Conservation (phyloP, 2,888 invertebrate genomes). For the Aproaerema taeniolella region DNA sequence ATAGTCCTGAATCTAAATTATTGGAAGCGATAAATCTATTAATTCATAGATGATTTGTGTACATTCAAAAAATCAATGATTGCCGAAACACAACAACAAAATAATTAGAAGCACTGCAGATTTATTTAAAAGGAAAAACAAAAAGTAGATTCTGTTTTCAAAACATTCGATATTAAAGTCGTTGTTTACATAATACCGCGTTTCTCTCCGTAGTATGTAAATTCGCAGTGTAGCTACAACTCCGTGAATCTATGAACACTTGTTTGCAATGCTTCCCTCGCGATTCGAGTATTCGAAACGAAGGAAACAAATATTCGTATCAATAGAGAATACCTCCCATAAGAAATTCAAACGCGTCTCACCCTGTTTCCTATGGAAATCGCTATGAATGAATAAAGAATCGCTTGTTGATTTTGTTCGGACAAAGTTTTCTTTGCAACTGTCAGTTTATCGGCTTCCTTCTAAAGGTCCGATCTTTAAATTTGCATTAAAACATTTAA, state of each 20-base stretch:
- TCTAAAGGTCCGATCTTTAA: too few relatives aligned
- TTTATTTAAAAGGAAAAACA: too few relatives aligned
- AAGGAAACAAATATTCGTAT: constrained; percentile 54
- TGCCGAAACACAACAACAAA: too few relatives aligned
- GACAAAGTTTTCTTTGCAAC: constrained; percentile 34
- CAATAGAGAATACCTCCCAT: constrained; percentile 45
- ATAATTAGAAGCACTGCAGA: too few relatives aligned
- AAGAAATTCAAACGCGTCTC: constrained; percentile 55
- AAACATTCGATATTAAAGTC: too few relatives aligned
- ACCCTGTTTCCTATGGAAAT: constrained; percentile 57
- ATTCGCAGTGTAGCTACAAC: background rate
- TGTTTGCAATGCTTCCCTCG: constrained; percentile 43
- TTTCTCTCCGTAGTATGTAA: background rate
- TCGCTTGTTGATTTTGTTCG: constrained; percentile 32
- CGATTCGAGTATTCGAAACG: constrained; percentile 35
- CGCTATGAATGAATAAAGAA: constrained; percentile 56
- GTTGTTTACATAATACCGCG: background rate
- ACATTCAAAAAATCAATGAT: too few relatives aligned
- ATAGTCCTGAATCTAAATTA: too few relatives aligned
- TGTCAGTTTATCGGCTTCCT: constrained; percentile 29
- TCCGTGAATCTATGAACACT: constrained; percentile 29
- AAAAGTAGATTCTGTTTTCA: too few relatives aligned
- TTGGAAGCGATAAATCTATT: too few relatives aligned
- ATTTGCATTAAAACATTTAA: too few relatives aligned
- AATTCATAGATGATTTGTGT: too few relatives aligned